These are phyloP conservation scores for Sebastes iracundus DNA, from an alignment of 2,797 vertebrate species.

Conservation along the genomic window DNA sequence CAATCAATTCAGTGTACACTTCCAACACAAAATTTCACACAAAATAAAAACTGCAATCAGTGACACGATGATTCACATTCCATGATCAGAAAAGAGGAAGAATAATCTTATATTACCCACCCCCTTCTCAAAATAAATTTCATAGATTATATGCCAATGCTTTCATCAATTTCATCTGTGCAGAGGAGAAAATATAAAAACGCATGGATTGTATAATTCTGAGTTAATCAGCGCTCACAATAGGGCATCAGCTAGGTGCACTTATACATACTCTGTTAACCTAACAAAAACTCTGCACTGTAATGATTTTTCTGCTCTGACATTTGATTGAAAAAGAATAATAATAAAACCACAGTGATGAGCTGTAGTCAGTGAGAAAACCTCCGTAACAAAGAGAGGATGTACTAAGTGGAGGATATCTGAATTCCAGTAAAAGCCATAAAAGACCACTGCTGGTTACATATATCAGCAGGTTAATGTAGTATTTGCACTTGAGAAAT, in stretches of 20 bases:
- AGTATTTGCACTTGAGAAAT: slow-evolving; percentile 20
- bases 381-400: background rate
- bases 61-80: background rate
- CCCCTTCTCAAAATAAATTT: background rate
- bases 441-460: background rate
- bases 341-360: slow-evolving; percentile 23
- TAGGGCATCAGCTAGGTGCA: background rate
- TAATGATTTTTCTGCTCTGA: background rate
- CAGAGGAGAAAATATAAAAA: background rate
- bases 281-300: background rate
- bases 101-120: background rate
- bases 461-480: slow-evolving; percentile 9
- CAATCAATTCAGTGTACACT: background rate
- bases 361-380: background rate
- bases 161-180: background rate
- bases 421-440: slow-evolving; percentile 25
- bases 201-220: background rate
- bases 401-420: slow-evolving; percentile 6
- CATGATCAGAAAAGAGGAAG: background rate
- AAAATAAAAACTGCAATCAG: background rate
- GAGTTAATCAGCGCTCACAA: background rate
- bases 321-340: slow-evolving; percentile 2
- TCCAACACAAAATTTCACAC: background rate
- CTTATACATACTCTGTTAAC: background rate
- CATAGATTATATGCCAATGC: background rate